phyloP scores from a whole-genome alignment of 2,888 invertebrate species.

The Heliconius sara region DNA sequence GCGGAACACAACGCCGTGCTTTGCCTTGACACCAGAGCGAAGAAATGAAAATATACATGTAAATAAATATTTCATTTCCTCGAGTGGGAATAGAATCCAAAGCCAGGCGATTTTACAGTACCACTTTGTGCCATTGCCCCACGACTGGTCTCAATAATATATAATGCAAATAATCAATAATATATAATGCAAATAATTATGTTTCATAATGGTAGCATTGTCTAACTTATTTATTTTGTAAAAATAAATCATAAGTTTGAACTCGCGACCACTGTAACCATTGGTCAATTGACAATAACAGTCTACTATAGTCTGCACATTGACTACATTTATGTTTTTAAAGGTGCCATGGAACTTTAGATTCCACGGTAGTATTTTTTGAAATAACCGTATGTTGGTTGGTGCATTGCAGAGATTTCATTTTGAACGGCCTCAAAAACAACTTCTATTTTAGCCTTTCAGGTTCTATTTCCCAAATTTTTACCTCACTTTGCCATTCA shows the following conservation, averaged over 20 bases:
- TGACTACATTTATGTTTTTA: constrained; percentile 57
- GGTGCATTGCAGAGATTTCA: constrained; percentile 32
- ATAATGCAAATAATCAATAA: too few relatives aligned
- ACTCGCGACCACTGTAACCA: background rate
- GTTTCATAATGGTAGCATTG: too few relatives aligned
- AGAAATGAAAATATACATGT: too few relatives aligned
- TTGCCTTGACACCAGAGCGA: too few relatives aligned
- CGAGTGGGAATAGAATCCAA: too few relatives aligned
- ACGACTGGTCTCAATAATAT: too few relatives aligned
- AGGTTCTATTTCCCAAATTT: constrained; percentile 27
- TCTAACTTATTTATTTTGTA: background rate
- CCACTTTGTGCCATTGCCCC: too few relatives aligned
- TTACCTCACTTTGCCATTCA: constrained; percentile 25
- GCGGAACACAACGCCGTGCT: too few relatives aligned
- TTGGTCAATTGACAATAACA: background rate
- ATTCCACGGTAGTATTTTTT: constrained; percentile 20
- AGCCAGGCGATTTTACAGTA: too few relatives aligned
- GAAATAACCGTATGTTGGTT: constrained; percentile 26
- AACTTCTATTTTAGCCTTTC: constrained; percentile 26
- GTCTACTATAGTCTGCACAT: background rate
- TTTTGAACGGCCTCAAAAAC: constrained; percentile 29
- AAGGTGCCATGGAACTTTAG: constrained; percentile 60
- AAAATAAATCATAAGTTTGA: background rate
- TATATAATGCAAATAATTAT: too few relatives aligned
- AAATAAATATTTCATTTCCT: too few relatives aligned